These are phyloP conservation scores for Equus quagga DNA, from an alignment of 2,113 vertebrate genomes.

Conservation along the genomic window DNA sequence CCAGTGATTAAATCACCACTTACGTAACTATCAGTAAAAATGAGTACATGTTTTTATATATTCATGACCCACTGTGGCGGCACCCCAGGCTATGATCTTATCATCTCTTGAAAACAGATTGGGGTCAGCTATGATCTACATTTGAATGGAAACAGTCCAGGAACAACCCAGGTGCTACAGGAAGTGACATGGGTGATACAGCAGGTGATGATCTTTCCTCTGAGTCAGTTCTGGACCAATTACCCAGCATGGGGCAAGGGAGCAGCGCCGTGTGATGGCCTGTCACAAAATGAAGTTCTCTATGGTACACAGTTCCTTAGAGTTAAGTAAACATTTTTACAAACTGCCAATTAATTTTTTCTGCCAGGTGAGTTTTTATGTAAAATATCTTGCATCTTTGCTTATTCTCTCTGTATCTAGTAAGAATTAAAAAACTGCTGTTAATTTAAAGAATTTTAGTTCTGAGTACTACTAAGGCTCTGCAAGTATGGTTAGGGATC, in stretches of 20 bases:
- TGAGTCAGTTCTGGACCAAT: slow-evolving; percentile 39
- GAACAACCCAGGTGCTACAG: slow-evolving; percentile 71
- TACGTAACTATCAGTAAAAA: slow-evolving; percentile 48
- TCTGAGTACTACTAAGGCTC: neutral
- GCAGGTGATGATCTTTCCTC: slow-evolving; percentile 47
- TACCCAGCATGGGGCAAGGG: neutral
- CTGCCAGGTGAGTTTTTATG: neutral
- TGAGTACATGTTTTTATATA: slow-evolving; percentile 1
- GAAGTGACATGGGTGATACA: slow-evolving; percentile 53
- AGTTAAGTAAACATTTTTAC: neutral
- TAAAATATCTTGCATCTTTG: neutral
- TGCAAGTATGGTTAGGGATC: neutral
- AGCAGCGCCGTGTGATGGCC: neutral
- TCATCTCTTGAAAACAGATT: slow-evolving; percentile 32
- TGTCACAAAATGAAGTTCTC: neutral
- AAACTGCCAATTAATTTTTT: slow-evolving; percentile 31
- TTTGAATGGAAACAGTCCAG: slow-evolving; percentile 60
- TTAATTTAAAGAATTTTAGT: neutral
- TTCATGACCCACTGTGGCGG: neutral
- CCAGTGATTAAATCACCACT: slow-evolving; percentile 47
- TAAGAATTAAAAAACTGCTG: neutral
- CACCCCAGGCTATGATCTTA: slow-evolving; percentile 7
- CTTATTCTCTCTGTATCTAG: neutral
- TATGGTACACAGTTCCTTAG: neutral
- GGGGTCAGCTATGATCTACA: neutral